Percentiles rank a stretch among this genome's conserved stretches.
phyloP scores from a whole-genome alignment of 2,888 invertebrate species.

The Lycia hirtaria region DNA sequence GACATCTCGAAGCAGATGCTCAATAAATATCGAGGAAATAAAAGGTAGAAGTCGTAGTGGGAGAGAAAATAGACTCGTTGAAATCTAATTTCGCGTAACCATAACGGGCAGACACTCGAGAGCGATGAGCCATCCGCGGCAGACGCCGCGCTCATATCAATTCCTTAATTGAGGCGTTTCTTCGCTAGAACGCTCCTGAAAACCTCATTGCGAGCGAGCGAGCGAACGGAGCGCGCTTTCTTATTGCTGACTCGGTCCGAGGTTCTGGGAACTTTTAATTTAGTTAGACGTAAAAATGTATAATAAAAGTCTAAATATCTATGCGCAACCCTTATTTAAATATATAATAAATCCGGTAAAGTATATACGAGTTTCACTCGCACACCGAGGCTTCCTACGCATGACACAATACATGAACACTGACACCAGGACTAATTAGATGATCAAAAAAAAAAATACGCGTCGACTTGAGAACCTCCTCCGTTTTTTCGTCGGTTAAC shows the following conservation, averaged over 20 bases:
- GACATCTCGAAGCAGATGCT: slow-evolving; percentile 50
- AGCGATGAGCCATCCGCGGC: slow-evolving; percentile 81
- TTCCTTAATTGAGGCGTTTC: slow-evolving; percentile 79
- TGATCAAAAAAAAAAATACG: too few relatives aligned
- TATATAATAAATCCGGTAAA: too few relatives aligned
- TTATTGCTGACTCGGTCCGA: slow-evolving; percentile 42
- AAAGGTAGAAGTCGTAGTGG: slow-evolving; percentile 67
- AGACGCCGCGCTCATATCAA: slow-evolving; percentile 81
- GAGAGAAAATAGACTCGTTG: slow-evolving; percentile 81
- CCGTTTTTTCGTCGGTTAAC: too few relatives aligned
- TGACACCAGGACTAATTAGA: too few relatives aligned
- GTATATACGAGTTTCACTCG: too few relatives aligned
- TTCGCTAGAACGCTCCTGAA: slow-evolving; percentile 66
- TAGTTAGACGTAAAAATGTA: slow-evolving; percentile 9
- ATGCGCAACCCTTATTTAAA: too few relatives aligned
- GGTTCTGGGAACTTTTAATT: slow-evolving; percentile 40
- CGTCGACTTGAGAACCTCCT: too few relatives aligned
- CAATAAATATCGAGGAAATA: slow-evolving; percentile 72
- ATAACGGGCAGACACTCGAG: slow-evolving; percentile 79
- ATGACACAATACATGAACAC: too few relatives aligned
- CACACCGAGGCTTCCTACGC: too few relatives aligned
- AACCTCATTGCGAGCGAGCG: slow-evolving; percentile 52
- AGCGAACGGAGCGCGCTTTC: slow-evolving; percentile 44
- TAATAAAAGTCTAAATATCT: too few relatives aligned
- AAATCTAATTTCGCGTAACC: slow-evolving; percentile 86